These are phyloP conservation scores for Myathropa florea DNA, from an alignment of 2,888 invertebrate genomes.

Conservation along the genomic window DNA sequence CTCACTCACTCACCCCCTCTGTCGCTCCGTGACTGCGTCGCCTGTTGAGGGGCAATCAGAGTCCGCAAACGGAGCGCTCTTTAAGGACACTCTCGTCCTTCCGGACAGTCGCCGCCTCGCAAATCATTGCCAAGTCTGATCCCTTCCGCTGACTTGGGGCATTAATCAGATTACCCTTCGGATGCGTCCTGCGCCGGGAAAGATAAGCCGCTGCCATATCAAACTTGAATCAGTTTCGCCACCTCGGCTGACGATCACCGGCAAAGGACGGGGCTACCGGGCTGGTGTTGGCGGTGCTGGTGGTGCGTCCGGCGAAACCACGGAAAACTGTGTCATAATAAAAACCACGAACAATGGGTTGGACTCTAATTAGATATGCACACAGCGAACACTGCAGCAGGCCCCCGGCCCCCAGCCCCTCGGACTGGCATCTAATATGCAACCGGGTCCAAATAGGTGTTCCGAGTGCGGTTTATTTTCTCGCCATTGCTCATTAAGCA, in stretches of 20 bases:
- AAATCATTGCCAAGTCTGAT: conserved; percentile 51
- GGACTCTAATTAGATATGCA: conserved; percentile 69
- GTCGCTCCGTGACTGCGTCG: too few relatives aligned
- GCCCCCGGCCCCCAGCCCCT: conserved; percentile 11
- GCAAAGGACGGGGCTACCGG: background rate
- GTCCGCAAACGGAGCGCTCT: background rate
- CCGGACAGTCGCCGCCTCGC: conserved; percentile 26
- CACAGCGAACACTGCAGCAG: conserved; percentile 44
- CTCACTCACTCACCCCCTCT: conserved; percentile 1
- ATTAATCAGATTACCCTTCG: conserved; percentile 64
- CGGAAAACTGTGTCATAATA: conserved; percentile 65
- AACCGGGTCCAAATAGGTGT: conserved; percentile 68
- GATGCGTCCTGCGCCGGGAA: conserved; percentile 58
- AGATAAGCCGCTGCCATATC: conserved; percentile 59
- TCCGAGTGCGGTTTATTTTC: conserved; percentile 72
- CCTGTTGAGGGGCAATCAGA: conserved; percentile 63
- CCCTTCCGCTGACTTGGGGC: conserved; percentile 45
- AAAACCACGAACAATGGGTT: conserved; percentile 67
- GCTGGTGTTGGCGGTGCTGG: background rate
- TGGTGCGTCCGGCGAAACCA: conserved; percentile 44
- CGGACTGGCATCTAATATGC: conserved; percentile 50
- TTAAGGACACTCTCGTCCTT: background rate
- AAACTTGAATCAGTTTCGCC: conserved; percentile 42
- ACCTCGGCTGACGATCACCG: conserved; percentile 12
- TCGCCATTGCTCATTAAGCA: conserved; percentile 72